These are phyloP conservation scores for Heliconius hermathena DNA, from an alignment of 1,140 invertebrate genomes.

Conservation along the genomic window DNA sequence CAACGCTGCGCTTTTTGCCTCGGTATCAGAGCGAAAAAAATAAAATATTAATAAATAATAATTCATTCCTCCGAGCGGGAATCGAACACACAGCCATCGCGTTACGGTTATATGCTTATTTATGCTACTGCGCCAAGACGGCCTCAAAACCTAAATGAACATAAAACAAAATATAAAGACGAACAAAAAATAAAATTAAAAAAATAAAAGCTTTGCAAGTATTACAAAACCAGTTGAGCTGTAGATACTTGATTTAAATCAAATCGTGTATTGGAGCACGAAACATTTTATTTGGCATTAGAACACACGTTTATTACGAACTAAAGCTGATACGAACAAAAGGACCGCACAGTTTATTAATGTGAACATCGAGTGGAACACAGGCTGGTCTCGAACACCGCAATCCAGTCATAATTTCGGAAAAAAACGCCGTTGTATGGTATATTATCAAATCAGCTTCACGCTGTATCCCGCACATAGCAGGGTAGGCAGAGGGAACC, in stretches of 20 bases:
- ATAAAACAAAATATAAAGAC: too few relatives aligned
- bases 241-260: not conserved
- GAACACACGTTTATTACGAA: slow-evolving; percentile 13
- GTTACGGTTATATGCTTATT: too few relatives aligned
- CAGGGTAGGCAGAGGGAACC: too few relatives aligned
- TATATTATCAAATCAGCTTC: too few relatives aligned
- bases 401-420: not conserved
- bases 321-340: slow-evolving; percentile 22
- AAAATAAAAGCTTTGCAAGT: too few relatives aligned
- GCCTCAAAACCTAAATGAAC: too few relatives aligned
- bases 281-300: slow-evolving; percentile 26
- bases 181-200: too few relatives aligned
- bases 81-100: not conserved
- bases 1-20: too few relatives aligned
- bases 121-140: too few relatives aligned
- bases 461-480: too few relatives aligned
- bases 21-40: not conserved
- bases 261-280: slow-evolving; percentile 18
- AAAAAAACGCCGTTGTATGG: not conserved
- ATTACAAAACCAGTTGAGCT: too few relatives aligned
- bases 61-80: not conserved
- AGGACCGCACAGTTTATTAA: slow-evolving; percentile 25
- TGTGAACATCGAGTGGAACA: slow-evolving; percentile 15
- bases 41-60: not conserved
- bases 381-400: slow-evolving; percentile 18